Evolutionary conservation across 2,888 invertebrate genomes (phyloP), one percentile per base, ranked within the genome.

Genomic region (Mimas tiliae): DNA sequence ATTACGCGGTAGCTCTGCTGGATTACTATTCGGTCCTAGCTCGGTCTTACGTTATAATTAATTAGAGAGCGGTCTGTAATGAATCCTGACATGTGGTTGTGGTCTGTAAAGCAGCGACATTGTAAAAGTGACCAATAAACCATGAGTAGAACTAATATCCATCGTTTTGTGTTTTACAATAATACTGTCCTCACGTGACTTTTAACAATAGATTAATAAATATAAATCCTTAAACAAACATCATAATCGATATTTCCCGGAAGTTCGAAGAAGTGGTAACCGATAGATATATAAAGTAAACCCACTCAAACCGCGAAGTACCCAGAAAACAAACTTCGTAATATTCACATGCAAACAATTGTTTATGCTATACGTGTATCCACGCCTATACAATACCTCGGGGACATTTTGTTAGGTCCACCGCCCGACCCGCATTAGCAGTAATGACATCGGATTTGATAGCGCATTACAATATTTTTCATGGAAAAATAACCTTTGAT

Each of bases 391-490:
- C 72, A 72, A 72, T 70, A 69, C 76, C 73, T 71, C 65, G 65
- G 75, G 73, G 75, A 76, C 72, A 73, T 72, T 73, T 72, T 70
- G 67, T 71, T 63, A 69, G 64, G 68, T n/a, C n/a, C n/a, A n/a
- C n/a, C n/a, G n/a, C 64, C 71, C 65, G 63, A 65, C 67, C 66
- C 55, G 51, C 62, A 64, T 58, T 71, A 58, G 52, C 50, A 68
- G 64, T 67, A 65, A 67, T 67, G 69, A 66, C 68, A 9, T 0
- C 12, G 62, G 19, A 67, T 69, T 74, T 14, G 64, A 65, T 64
- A 34, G 45, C 34, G 11, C 19, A 58, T 58, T 42, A 42, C 42
- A 58, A 42, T 58, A 58, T 58, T 58, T 58, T 38, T 42, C 58
- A 12, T 58, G 19, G 9, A 21, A 51, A 58, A 42, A 58, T 58